These are phyloP conservation scores for Patella ulyssiponensis DNA, from an alignment of 2,888 invertebrate species.

Conservation along the genomic window DNA sequence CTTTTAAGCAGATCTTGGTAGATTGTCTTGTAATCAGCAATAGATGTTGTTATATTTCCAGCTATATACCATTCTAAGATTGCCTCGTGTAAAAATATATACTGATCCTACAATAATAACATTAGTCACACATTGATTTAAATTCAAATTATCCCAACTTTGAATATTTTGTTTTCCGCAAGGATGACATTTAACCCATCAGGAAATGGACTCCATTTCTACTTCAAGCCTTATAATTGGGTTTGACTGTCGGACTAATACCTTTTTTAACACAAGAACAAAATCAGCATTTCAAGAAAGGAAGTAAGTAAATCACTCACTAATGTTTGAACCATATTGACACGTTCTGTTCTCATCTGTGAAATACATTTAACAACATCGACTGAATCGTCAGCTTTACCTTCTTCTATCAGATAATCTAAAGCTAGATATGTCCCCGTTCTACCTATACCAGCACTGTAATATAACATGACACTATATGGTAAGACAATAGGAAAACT, in stretches of 20 bases:
- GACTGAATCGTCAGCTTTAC: constrained; percentile 43
- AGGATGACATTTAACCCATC: too few relatives aligned
- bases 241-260: too few relatives aligned
- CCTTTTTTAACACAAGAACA: too few relatives aligned
- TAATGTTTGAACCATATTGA: constrained; percentile 58
- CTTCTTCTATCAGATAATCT: constrained; percentile 52
- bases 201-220: too few relatives aligned
- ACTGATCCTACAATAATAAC: constrained; percentile 24
- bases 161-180: too few relatives aligned
- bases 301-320: constrained; percentile 20
- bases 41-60: background rate
- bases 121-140: background rate
- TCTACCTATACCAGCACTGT: constrained; percentile 57
- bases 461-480: background rate
- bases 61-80: constrained; percentile 14
- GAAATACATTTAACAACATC: constrained; percentile 50
- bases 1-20: background rate
- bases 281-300: too few relatives aligned
- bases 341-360: constrained; percentile 47
- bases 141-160: too few relatives aligned
- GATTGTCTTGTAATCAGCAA: background rate
- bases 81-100: constrained; percentile 30
- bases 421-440: constrained; percentile 57
- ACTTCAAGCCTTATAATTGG: too few relatives aligned
- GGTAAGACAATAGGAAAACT: too few relatives aligned